phyloP scores from a whole-genome alignment of 2,797 vertebrate species.

The Pterois miles region DNA sequence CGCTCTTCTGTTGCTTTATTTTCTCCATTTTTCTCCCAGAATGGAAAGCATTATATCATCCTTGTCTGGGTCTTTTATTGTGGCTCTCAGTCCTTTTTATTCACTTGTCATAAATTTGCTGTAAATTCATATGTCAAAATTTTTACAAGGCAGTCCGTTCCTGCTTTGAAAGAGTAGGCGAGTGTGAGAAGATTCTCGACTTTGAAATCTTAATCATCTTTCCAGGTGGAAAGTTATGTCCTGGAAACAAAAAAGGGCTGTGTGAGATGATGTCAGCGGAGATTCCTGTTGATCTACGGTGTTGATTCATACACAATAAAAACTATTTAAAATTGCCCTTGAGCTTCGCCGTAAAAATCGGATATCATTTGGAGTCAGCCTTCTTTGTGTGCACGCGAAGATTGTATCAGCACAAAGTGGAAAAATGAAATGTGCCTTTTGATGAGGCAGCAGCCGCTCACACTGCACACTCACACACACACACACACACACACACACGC shows the following conservation, averaged over 20 bases:
- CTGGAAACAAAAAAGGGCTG: constrained; percentile 18
- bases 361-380: constrained; percentile 16
- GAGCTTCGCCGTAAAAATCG: constrained; percentile 8
- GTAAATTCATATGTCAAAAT: constrained; percentile 53
- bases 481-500: constrained; percentile 29
- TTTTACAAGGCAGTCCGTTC: constrained; percentile 44
- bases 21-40: constrained; percentile 17
- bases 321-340: constrained; percentile 39
- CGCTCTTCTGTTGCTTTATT: constrained; percentile 18
- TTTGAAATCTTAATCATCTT: constrained; percentile 57
- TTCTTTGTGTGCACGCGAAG: constrained; percentile 37
- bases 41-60: constrained; percentile 66
- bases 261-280: constrained; percentile 41
- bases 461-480: constrained; percentile 31
- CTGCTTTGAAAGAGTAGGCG: constrained; percentile 29
- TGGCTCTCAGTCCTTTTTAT: constrained; percentile 34
- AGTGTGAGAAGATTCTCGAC: constrained; percentile 41
- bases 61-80: constrained; percentile 60
- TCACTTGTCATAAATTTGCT: constrained; percentile 59
- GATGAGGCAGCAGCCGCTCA: constrained; percentile 63
- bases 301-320: constrained; percentile 44
- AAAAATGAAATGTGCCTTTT: constrained; percentile 64
- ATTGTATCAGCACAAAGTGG: constrained; percentile 62
- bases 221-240: constrained; percentile 45
- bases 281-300: constrained; percentile 42